Percentiles rank a stretch among this genome's conserved stretches.
Evolutionary conservation across 2,113 vertebrate species (phyloP).

Genomic region (Nycticryphes semicollaris): DNA sequence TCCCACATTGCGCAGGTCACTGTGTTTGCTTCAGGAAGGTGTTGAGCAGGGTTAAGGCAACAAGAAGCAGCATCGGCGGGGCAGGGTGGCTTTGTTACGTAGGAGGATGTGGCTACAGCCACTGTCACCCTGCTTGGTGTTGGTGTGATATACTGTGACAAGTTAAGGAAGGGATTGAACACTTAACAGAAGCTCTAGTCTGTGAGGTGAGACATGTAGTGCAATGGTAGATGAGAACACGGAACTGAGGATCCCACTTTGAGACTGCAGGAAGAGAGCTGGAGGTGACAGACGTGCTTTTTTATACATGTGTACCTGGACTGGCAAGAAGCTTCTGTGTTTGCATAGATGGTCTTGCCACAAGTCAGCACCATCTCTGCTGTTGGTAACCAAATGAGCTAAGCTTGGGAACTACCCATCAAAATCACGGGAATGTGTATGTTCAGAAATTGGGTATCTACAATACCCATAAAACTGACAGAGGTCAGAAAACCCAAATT

Average conservation of each 20-base stretch:
- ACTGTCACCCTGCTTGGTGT: background rate
- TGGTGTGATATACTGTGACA: background rate
- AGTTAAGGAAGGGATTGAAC: background rate
- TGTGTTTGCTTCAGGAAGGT: background rate
- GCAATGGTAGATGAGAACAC: background rate
- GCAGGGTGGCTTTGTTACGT: background rate
- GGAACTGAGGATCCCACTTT: background rate
- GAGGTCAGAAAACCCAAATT: conserved; percentile 49
- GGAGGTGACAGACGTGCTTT: background rate
- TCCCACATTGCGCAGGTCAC: background rate
- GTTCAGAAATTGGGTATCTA: conserved; percentile 46
- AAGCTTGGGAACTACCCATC: background rate
- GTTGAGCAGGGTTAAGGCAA: background rate
- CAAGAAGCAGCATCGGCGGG: background rate
- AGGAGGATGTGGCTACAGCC: background rate
- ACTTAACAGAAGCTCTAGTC: background rate
- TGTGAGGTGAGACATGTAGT: background rate
- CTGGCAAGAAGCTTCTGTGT: background rate
- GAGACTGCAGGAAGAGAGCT: background rate
- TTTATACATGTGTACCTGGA: background rate
- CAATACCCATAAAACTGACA: conserved; percentile 42
- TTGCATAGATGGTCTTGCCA: background rate
- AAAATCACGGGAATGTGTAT: conserved; percentile 1
- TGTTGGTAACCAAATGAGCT: background rate
- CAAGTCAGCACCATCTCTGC: background rate